A percentile compares a stretch with the other conserved stretches of the same genome.
Evolutionary conservation across 2,113 vertebrate species (phyloP).

Genomic region (Eulemur macaco): DNA sequence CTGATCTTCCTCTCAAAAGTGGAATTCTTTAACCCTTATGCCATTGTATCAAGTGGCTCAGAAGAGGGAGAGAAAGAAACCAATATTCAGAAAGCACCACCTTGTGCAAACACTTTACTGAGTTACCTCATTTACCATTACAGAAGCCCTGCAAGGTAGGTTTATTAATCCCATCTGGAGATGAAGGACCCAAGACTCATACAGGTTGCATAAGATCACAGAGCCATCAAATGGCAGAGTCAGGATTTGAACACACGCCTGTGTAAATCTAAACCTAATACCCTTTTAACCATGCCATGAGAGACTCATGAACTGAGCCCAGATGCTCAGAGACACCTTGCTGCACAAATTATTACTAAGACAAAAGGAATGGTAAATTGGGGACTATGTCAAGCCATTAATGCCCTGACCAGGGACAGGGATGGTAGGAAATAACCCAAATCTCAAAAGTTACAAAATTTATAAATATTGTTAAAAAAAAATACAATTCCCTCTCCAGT

Average conservation of each 20-base stretch:
- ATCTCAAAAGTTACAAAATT: neutral
- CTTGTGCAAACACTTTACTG: neutral
- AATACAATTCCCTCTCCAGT: neutral
- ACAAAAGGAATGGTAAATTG: neutral
- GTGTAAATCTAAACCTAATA: neutral
- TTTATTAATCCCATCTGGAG: neutral
- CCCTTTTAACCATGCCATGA: neutral
- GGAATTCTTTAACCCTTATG: neutral
- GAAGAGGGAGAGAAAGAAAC: constrained; percentile 13
- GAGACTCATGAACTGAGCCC: neutral
- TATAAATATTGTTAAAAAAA: neutral
- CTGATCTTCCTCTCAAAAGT: neutral
- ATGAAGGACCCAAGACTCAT: constrained; percentile 10
- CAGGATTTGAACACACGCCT: constrained; percentile 11
- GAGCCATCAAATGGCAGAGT: neutral
- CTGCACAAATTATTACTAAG: neutral
- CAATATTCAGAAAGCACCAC: neutral
- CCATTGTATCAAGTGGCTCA: neutral
- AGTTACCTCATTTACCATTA: neutral
- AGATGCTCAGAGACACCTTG: neutral
- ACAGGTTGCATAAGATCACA: neutral
- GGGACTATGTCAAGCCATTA: neutral
- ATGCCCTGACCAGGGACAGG: neutral
- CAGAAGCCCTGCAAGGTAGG: neutral
- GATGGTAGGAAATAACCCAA: neutral